A percentile compares a stretch with the other conserved stretches of the same genome.
These are phyloP conservation scores for Salvator merianae DNA, from an alignment of 2,113 vertebrate species.

Conservation along the genomic window DNA sequence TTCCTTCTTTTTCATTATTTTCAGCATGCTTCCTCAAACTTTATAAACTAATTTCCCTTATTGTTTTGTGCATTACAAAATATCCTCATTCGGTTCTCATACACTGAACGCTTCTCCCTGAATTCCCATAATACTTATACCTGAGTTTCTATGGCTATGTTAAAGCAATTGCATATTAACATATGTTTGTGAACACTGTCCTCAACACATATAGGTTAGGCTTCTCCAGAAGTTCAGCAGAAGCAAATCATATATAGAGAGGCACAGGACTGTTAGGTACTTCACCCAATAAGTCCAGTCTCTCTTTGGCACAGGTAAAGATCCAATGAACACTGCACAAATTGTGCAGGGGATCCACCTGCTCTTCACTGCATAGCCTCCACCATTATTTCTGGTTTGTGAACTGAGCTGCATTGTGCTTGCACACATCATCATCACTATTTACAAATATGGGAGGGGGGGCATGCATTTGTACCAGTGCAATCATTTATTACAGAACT, in stretches of 20 bases:
- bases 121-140: not conserved
- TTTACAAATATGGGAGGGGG: not conserved
- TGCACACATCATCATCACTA: not conserved
- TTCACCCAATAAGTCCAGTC: too few species aligned
- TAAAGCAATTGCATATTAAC: not conserved
- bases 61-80: not conserved
- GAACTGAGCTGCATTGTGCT: too few species aligned
- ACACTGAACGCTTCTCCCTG: not conserved
- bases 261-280: too few species aligned
- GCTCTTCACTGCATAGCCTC: too few species aligned
- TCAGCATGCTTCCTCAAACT: not conserved
- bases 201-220: too few species aligned
- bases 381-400: too few species aligned
- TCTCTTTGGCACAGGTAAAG: too few species aligned
- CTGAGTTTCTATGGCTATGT: not conserved
- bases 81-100: not conserved
- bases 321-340: too few species aligned
- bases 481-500: not conserved
- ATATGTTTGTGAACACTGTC: not conserved
- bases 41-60: not conserved
- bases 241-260: too few species aligned
- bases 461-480: not conserved
- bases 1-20: not conserved
- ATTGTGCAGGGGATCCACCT: too few species aligned
- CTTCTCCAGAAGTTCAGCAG: too few species aligned